A percentile compares a stretch with the other conserved stretches of the same genome.
Evolutionary conservation across 2,797 vertebrate genomes (phyloP).

Genomic region (Tragelaphus oryx): DNA sequence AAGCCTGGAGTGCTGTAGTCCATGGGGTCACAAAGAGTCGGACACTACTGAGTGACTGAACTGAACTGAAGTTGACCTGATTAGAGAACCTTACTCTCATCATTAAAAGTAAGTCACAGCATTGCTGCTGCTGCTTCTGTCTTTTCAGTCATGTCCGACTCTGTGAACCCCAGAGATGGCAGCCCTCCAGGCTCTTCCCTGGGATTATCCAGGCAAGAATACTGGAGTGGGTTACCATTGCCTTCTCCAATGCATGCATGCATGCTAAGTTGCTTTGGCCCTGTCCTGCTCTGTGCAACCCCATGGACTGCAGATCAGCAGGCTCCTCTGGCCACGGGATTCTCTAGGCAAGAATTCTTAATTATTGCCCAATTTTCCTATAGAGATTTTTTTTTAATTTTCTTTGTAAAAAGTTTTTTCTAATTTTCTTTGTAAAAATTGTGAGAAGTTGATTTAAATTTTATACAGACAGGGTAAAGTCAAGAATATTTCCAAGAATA

Average conservation of each 20-base stretch:
- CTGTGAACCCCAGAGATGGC: not conserved
- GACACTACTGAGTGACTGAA: not conserved
- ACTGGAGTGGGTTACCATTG: not conserved
- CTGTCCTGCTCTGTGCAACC: rapidly evolving
- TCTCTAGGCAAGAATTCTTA: not conserved
- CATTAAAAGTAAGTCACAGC: not conserved
- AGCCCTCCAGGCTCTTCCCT: not conserved
- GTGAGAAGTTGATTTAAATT: not conserved
- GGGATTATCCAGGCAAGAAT: not conserved
- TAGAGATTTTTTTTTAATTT: not conserved
- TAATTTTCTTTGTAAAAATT: not conserved
- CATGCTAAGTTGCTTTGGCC: rapidly evolving
- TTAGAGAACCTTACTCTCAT: not conserved
- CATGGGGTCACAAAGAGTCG: not conserved
- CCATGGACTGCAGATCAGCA: not conserved
- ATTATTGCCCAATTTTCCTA: not conserved
- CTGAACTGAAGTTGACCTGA: not conserved
- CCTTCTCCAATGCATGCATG: not conserved
- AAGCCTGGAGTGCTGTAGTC: not conserved
- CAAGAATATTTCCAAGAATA: not conserved
- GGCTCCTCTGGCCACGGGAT: not conserved
- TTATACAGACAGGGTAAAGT: not conserved
- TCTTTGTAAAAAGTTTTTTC: not conserved
- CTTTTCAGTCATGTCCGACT: not conserved
- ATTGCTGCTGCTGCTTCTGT: not conserved